Base-by-base conservation (phyloP, 1,140 invertebrate genomes). In the Trachelipus rathkii region DNA sequence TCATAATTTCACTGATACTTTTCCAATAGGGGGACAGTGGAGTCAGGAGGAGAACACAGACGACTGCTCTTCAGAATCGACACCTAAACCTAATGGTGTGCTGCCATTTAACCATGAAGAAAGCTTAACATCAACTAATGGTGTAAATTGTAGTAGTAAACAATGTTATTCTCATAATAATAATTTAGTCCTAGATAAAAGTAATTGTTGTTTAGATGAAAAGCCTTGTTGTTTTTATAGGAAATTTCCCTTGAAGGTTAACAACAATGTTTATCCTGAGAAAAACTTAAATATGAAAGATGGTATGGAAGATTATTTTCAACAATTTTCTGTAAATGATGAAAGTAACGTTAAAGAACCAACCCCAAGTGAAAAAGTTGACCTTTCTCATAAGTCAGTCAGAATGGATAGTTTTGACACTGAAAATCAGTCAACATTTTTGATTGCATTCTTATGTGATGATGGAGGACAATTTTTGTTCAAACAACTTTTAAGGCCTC, bases 261-360 rank as follows among this genome's bases (percentile, higher is more conserved):
- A 81, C 67, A 81, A 81, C 60, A 81, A 81, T 75, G 80, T 81
- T 13, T 78, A 78, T 45, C 75, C 74, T 15, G 77, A 79, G 21
- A 77, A 79, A 50, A 68, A 71, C 8, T 53, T 70, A 21, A 60
- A 71, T 10, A 75, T 79, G 10, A 77, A 79, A 73, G 80, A 81
- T 50, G 80, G 80, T n/a, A 81, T 81, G 80, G 80, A 81, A n/a
- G 80, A 81, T 73, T 81, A 81, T 50, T 81, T 81, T 71, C 73
- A 77, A 50, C 74, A 73, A 67, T 53, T 73, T 67, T 69, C 76
- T 50, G 46, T 60, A 23, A 43, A 10, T 9, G 45, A 21, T 76
- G n/a, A 15, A 33, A 44, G 67, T 11, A 68, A 72, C 19, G 0
- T 44, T 44, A 23, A 43, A 72, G 44, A 43, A 24, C 44, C 69